Base-by-base conservation (phyloP, 2,888 invertebrate species). In the Nematopogon swammerdamellus region DNA sequence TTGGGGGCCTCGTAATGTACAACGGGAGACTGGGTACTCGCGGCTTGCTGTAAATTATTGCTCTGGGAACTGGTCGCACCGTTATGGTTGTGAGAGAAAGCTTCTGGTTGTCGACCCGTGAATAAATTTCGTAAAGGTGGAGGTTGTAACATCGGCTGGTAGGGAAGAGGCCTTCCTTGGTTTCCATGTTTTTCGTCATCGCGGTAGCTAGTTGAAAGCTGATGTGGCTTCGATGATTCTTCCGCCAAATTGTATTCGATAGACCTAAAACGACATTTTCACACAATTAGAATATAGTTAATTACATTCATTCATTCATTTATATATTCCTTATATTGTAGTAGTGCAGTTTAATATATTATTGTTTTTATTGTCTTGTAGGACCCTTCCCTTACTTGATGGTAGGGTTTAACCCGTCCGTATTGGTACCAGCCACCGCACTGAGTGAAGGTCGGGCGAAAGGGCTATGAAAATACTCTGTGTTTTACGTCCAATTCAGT, bases 201-300 rank as follows among this genome's bases (percentile, higher is more conserved):
- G 54, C 67, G 62, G 73, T 73, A 76, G 18, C 64, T 62, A 10
- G 5, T 2, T 58, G 65, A 70, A 42, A 67, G 54, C 47, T 72
- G 67, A 8, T 72, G 66, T 46, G 76, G 73, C 47, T 65, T 71
- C 57, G 68, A 75, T 5, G 75, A 69, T 62, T 80, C 80, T 62
- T 79, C 79, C 1, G 79, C 79, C 53, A 80, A 61, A 55, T 80
- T 80, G 51, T 74, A 74, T 51, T 80, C 79, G 36, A 80, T 65
- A 29, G 80, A 65, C 56, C 80, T 80, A 54, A 49, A 62, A 61
- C 20, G 19, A 49, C 50, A 25, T 25, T 45, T 51, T 44, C 43
- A n/a, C n/a, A n/a, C n/a, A n/a, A n/a, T n/a, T n/a, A n/a, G n/a
- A n/a, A n/a, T n/a, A n/a, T n/a, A n/a, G n/a, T n/a, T n/a, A n/a